Evolutionary conservation across 2,888 invertebrate genomes (phyloP), one percentile per base, ranked within the genome.

Genomic region (Troides helena): DNA sequence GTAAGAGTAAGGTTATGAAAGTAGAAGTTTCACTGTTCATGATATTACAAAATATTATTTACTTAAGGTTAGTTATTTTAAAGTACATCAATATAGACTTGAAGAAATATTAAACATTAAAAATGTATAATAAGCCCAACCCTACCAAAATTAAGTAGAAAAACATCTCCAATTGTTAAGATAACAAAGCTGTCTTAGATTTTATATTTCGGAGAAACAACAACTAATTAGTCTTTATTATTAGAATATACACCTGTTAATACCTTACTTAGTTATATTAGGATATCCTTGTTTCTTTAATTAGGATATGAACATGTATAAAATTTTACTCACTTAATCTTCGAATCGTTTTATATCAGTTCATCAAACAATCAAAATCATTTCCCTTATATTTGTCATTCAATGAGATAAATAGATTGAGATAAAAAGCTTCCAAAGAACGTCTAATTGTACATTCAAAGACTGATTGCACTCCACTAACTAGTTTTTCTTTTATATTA

Each of bases 1-100:
- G 53, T 53, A 53, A 53, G n/a, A 53, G n/a, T 53, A 6, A 53
- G 53, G 53, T 53, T 53, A 53, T n/a, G n/a, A 53, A n/a, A 53
- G 53, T 53, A n/a, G 14, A 46, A 53, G 17, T 53, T 53, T 53
- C n/a, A 53, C 18, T 53, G 18, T n/a, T 3, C 14, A 46, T 3
- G 6, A 53, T 53, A 53, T 53, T 53, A 18, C 6, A 7, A n/a
- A 53, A 53, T n/a, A 53, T n/a, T 53, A n/a, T 53, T 53, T 53
- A 53, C 18, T n/a, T 46, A 10, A 6, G n/a, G 50, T n/a, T 53
- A 1, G 6, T 5, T 0, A 18, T n/a, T 53, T 7, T n/a, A n/a
- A 4, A 53, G 5, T 53, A 53, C 18, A 53, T 53, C 18, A n/a
- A n/a, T 53, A 3, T 6, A 5, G 5, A 53, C 5, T 3, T 7